These are phyloP conservation scores for Mesitornis unicolor DNA, from an alignment of 2,113 vertebrate genomes.

Conservation along the genomic window DNA sequence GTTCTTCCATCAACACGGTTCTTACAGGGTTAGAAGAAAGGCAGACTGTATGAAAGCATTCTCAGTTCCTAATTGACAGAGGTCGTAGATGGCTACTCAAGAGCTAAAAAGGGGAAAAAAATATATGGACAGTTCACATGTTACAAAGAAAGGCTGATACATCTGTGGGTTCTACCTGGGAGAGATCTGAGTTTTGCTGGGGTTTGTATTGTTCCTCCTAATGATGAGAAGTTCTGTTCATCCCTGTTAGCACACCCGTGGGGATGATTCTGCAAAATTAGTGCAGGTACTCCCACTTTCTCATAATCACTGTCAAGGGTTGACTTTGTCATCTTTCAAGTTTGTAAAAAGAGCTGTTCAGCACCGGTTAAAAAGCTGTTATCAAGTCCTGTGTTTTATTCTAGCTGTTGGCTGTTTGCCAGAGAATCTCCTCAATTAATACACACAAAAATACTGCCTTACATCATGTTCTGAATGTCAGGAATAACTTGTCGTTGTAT, in stretches of 20 bases:
- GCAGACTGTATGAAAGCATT: not conserved
- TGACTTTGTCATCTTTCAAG: not conserved
- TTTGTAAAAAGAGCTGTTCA: not conserved
- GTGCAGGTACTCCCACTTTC: not conserved
- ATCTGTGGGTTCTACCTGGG: not conserved
- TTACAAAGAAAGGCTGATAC: not conserved
- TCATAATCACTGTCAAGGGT: not conserved
- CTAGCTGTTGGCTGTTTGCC: not conserved
- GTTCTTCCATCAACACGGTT: not conserved
- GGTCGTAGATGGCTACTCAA: not conserved
- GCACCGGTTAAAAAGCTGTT: not conserved
- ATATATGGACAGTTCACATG: accelerated
- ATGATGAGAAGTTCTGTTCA: not conserved
- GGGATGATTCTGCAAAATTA: not conserved
- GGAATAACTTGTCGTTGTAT: not conserved
- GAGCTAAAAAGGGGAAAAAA: not conserved
- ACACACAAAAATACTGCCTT: not conserved
- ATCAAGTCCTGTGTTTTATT: not conserved
- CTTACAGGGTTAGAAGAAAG: not conserved
- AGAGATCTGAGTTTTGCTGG: not conserved
- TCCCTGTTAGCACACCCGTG: not conserved
- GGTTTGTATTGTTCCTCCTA: not conserved
- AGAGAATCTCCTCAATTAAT: not conserved
- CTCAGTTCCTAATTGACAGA: not conserved
- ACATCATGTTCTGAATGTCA: not conserved